These are phyloP conservation scores for Conus canariensis DNA, from an alignment of 2,888 invertebrate genomes.

Conservation along the genomic window DNA sequence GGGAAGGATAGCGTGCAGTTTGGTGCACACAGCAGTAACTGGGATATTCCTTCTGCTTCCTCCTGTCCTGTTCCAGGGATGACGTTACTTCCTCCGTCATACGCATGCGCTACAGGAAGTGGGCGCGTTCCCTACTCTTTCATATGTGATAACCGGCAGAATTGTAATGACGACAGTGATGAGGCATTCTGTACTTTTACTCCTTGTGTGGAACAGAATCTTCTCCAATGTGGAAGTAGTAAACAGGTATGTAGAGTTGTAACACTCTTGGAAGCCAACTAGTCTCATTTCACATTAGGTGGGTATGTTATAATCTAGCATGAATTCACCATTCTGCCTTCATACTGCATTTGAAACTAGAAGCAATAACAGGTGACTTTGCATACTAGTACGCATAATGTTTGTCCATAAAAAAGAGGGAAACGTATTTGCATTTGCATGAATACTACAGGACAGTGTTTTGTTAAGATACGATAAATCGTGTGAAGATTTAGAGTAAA, in stretches of 20 bases:
- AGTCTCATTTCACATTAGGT: too few relatives aligned
- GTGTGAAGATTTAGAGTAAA: too few relatives aligned
- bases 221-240: background rate
- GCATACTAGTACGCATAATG: too few relatives aligned
- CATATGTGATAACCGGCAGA: background rate
- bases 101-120: background rate
- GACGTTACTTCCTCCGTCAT: background rate
- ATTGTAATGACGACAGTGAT: constrained; percentile 15
- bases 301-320: too few relatives aligned
- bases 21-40: background rate
- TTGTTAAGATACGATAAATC: too few relatives aligned
- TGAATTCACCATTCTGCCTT: too few relatives aligned
- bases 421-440: too few relatives aligned
- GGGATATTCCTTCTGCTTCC: background rate
- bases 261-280: too few relatives aligned
- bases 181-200: background rate
- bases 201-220: background rate
- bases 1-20: background rate
- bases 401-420: too few relatives aligned
- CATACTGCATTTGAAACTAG: too few relatives aligned
- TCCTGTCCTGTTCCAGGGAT: background rate
- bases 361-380: too few relatives aligned
- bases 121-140: background rate
- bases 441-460: too few relatives aligned
- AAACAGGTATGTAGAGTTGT: background rate